A percentile compares a stretch with the other conserved stretches of the same genome.
Conservation (phyloP, 2,888 invertebrate species). For the Cetonia aurata region DNA sequence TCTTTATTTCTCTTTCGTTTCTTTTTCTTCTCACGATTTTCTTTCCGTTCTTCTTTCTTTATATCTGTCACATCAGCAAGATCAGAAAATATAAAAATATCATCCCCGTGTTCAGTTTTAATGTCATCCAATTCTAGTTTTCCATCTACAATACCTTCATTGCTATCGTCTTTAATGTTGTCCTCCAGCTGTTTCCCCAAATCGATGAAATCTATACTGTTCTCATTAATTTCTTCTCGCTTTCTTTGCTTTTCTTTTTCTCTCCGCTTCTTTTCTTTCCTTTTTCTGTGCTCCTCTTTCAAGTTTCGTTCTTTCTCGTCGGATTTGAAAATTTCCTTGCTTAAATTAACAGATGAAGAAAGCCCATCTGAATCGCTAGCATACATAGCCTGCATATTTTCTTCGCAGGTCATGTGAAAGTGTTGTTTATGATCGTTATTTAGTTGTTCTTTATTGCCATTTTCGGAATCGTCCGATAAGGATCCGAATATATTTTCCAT, state of each 20-base stretch:
- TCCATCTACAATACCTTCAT: conserved; percentile 63
- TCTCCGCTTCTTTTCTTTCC: conserved; percentile 74
- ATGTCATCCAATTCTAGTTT: conserved; percentile 36
- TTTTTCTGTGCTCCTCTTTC: conserved; percentile 72
- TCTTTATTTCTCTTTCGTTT: conserved; percentile 88
- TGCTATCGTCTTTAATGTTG: conserved; percentile 78
- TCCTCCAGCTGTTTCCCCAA: conserved; percentile 87
- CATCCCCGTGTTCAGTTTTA: conserved; percentile 59
- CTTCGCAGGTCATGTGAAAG: conserved; percentile 50
- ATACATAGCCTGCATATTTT: conserved; percentile 57
- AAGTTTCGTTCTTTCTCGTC: conserved; percentile 57
- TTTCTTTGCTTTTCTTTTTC: conserved; percentile 70
- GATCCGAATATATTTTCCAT: conserved; percentile 93
- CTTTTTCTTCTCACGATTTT: conserved; percentile 84
- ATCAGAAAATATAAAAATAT: conserved; percentile 74
- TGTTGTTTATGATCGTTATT: conserved; percentile 42
- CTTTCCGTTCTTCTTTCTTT: conserved; percentile 69
- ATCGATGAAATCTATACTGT: conserved; percentile 84
- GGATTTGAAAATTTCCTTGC: conserved; percentile 52
- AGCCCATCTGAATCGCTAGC: conserved; percentile 69
- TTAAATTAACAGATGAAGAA: conserved; percentile 44
- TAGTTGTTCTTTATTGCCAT: conserved; percentile 58
- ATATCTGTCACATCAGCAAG: conserved; percentile 67
- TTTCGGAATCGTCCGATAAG: conserved; percentile 78
- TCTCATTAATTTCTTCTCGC: conserved; percentile 75